Conservation (phyloP, 2,888 invertebrate species). For the Drosophila mettleri region DNA sequence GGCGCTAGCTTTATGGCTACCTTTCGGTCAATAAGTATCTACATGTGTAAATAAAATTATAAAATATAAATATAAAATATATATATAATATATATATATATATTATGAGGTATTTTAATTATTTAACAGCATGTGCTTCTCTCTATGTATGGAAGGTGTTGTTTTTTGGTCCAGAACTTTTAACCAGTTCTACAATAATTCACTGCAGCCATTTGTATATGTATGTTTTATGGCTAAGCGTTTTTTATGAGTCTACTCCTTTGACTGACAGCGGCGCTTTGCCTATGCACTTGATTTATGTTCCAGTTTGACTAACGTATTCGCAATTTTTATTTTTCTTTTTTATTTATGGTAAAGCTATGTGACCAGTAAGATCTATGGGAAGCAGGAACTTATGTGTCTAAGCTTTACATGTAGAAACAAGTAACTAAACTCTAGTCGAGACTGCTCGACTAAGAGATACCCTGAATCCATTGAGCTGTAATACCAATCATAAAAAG, state of each 20-base stretch:
- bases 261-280: conserved; percentile 65
- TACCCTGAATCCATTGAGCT: too few relatives aligned
- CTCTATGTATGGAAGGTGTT: conserved; percentile 55
- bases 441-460: too few relatives aligned
- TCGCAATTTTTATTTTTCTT: conserved; percentile 19
- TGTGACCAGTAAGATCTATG: background rate
- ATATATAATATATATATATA: conserved; percentile 14
- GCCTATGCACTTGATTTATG: conserved; percentile 60
- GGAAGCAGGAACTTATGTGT: background rate
- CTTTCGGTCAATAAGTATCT: too few relatives aligned
- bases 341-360: background rate
- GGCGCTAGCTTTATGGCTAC: background rate
- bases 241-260: conserved; percentile 25
- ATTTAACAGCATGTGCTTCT: conserved; percentile 70
- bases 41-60: too few relatives aligned
- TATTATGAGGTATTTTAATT: conserved; percentile 74
- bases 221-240: conserved; percentile 65
- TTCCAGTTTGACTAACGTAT: conserved; percentile 54
- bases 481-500: too few relatives aligned
- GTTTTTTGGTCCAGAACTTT: conserved; percentile 67
- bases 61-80: conserved; percentile 2
- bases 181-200: conserved; percentile 43
- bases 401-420: background rate
- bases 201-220: conserved; percentile 37
- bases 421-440: too few relatives aligned